Conservation (phyloP, 2,797 vertebrate genomes). For the Hypotaenidia philippensis region DNA sequence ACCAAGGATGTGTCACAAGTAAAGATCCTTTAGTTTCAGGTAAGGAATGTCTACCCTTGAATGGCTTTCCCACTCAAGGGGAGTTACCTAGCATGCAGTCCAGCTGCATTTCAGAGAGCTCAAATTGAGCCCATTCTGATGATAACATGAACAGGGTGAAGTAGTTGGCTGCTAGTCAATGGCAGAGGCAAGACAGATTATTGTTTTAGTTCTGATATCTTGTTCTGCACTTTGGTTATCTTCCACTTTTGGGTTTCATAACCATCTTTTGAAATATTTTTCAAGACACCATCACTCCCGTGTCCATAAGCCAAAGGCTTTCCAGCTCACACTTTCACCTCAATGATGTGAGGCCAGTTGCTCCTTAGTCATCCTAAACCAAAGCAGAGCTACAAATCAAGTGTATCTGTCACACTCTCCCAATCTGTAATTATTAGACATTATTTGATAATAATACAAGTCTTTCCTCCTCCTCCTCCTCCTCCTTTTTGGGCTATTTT, state of each 20-base stretch:
- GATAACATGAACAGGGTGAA: neutral
- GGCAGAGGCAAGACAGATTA: neutral
- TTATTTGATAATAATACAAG: constrained; percentile 14
- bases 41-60: neutral
- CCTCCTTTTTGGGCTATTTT: constrained; percentile 42
- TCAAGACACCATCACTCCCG: neutral
- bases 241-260: neutral
- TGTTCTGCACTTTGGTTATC: neutral
- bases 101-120: neutral
- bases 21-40: neutral
- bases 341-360: neutral
- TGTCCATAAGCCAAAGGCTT: neutral
- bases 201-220: neutral
- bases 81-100: neutral
- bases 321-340: neutral
- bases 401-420: neutral
- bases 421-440: constrained; percentile 34
- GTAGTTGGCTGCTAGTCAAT: neutral
- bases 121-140: neutral
- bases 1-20: rapidly evolving
- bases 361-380: neutral
- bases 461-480: neutral
- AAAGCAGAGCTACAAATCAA: neutral
- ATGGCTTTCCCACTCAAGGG: neutral
- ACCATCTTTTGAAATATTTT: neutral